Base-by-base conservation (phyloP, 2,888 invertebrate species). In the Ferrisia virgata region DNA sequence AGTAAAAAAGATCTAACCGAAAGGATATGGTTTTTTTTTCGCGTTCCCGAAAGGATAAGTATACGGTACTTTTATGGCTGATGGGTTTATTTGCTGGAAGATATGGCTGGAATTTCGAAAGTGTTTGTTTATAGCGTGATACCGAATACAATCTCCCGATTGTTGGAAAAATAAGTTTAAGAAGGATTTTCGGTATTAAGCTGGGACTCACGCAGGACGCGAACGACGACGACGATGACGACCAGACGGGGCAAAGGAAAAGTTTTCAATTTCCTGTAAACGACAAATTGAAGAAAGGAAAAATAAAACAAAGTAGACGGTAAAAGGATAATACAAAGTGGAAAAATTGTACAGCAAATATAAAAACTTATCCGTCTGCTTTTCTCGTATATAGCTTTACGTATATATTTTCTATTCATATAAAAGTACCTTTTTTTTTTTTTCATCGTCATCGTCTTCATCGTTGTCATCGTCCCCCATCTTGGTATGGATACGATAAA, bases 231-330 rank as follows among this genome's bases (percentile, higher is more conserved):
- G n/a, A n/a, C n/a, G n/a, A n/a, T n/a, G n/a, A n/a, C n/a, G 82
- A 18, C 22, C 11, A 31, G 58, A 69, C 39, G 28, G 33, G 53
- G 81, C 33, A 36, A 22, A 39, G 39, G 40, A 82, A 69, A 82
- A 83, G 28, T 83, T 83, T 85, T 86, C 85, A 86, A 86, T 86
- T 86, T 86, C 85, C 85, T 85, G 85, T 86, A 85, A 85, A 85
- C 85, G 85, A 83, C 85, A 85, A 86, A 85, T 86, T 86, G 85
- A 86, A 86, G 85, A 85, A 84, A 83, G 80, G 83, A 58, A 85
- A 85, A 84, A 83, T 72, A 72, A 72, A 72, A 83, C 83, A 81
- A 81, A 81, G 81, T 81, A 81, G 58, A 81, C 81, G 81, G 81
- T 81, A 81, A 81, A 81, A 81, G 83, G 72, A 82, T 82, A 82